Conservation (phyloP, 1,140 invertebrate species). For the Sinella curviseta region DNA sequence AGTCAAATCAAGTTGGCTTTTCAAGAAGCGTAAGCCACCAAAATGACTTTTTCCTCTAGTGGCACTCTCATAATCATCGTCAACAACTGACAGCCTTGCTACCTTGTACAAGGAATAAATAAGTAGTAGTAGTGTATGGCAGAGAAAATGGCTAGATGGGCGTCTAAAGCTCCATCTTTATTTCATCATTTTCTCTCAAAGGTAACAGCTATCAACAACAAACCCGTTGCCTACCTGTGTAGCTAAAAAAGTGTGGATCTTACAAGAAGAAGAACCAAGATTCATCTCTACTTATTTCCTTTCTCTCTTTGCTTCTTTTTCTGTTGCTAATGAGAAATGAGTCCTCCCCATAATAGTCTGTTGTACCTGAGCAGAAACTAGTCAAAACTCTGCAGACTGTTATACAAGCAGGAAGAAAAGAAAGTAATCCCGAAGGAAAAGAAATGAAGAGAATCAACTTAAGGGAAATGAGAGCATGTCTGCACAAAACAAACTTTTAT, state of each 20-base stretch:
- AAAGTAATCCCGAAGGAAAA: neutral
- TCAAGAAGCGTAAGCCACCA: no score
- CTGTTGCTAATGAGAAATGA: neutral
- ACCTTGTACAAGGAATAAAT: neutral
- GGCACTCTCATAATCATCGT: no score
- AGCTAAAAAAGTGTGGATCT: neutral
- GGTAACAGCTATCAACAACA: neutral
- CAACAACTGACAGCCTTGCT: neutral
- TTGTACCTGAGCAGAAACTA: neutral
- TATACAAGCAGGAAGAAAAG: neutral
- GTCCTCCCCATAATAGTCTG: neutral
- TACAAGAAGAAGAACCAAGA: neutral
- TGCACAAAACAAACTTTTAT: neutral
- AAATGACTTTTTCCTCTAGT: no score
- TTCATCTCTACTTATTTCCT: neutral
- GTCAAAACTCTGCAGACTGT: neutral
- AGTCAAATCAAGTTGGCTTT: no score
- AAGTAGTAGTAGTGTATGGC: neutral
- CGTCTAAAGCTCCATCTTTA: neutral
- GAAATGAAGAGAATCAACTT: neutral
- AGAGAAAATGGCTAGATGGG: neutral
- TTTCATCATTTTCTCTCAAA: constrained; percentile 6
- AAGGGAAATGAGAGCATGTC: neutral
- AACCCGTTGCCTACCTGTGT: neutral
- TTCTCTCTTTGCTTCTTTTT: neutral